Base-by-base conservation (phyloP, 92 coral and sea anemone species). In the Desmophyllum pertusum region DNA sequence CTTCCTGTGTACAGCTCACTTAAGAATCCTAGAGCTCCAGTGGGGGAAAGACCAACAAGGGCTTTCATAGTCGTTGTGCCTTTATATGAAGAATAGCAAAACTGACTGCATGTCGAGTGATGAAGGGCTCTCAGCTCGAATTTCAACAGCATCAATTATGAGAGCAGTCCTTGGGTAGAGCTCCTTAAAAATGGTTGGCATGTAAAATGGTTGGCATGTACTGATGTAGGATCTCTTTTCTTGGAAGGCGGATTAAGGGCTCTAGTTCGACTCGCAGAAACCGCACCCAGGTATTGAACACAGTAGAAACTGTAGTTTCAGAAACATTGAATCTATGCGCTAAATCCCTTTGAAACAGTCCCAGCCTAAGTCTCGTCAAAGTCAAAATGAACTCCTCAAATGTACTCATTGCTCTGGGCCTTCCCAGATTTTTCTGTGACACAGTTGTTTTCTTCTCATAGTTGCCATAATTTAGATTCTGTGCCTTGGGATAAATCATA, bases 181-280 rank as follows among this genome's bases (percentile, higher is more conserved):
- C 10, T 84, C 65, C 81, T 39, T 73, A 66, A 55, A 55, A 75
- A 80, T 66, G 37, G 73, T 79, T 55, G 90, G 83, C 90, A 87
- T 81, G 82, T 15, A 83, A 73, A 80, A 84, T 68, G 59, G 79
- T 79, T 69, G 92, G 86, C 92, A 89, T 79, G 68, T 81, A 80
- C 68, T 61, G 89, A 50, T 85, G 83, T 42, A 81, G 73, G 42
- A 89, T 76, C 46, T 80, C 81, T 71, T 80, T 74, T 50, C 84
- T 73, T 39, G 92, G 89, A 38, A 81, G 71, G 62, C 74, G 46
- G n/a, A 89, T 85, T 45, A 85, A 87, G 81, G 85, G 89, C 78
- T 86, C 84, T 45, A 85, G 45, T 72, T 85, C 88, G 52, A 75
- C 33, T 45, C 87, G 46, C 70, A 84, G 51, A 80, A 85, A 89